These are phyloP conservation scores for Tapera naevia DNA, from an alignment of 2,797 vertebrate species.

Conservation along the genomic window DNA sequence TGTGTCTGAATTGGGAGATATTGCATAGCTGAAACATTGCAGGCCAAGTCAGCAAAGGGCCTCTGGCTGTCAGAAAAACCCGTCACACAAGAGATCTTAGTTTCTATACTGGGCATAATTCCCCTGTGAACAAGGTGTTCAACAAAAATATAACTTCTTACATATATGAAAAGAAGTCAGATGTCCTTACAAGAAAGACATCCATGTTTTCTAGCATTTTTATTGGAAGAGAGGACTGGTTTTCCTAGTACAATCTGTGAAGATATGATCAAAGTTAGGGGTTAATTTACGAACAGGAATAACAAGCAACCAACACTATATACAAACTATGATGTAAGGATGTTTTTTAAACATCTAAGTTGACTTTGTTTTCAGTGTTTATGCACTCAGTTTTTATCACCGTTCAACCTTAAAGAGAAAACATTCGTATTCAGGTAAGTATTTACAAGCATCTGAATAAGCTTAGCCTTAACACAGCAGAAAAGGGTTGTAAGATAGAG, in stretches of 20 bases:
- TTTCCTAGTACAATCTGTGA: background rate
- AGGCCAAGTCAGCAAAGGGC: background rate
- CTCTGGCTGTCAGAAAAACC: background rate
- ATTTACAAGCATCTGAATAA: background rate
- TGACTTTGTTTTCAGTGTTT: background rate
- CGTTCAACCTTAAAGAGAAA: background rate
- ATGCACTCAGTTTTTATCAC: background rate
- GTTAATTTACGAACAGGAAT: background rate
- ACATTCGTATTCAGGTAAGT: background rate
- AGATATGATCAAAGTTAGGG: background rate
- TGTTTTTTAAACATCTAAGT: background rate
- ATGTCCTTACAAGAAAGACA: background rate
- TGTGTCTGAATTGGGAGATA: background rate
- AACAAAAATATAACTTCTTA: background rate
- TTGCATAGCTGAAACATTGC: too few species aligned
- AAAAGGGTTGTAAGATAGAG: background rate
- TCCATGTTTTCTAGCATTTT: background rate
- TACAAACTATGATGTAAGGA: background rate
- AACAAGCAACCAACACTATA: background rate
- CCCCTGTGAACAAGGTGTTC: background rate
- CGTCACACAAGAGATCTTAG: background rate
- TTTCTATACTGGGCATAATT: background rate
- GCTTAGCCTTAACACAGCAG: background rate
- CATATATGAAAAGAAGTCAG: background rate
- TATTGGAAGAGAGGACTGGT: background rate